Percentiles rank a stretch among this genome's conserved stretches.
phyloP scores from a whole-genome alignment of 2,113 vertebrate species.

The Phoxinus phoxinus region DNA sequence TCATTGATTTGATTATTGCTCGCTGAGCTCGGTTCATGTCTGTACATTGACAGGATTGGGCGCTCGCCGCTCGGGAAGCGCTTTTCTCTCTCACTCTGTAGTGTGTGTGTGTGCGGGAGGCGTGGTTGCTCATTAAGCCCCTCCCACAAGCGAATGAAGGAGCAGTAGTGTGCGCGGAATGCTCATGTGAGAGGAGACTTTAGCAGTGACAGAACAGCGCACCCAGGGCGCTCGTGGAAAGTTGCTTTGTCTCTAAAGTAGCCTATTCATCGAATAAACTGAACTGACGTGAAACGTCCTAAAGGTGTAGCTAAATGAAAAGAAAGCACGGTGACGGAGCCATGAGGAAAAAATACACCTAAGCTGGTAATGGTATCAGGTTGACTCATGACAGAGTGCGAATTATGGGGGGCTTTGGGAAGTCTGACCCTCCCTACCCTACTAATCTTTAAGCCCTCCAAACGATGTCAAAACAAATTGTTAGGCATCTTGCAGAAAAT shows the following conservation, averaged over 20 bases:
- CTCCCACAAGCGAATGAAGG: slow-evolving; percentile 54
- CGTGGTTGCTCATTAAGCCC: slow-evolving; percentile 34
- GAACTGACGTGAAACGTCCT: neutral
- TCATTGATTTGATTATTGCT: slow-evolving; percentile 52
- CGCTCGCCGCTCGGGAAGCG: slow-evolving; percentile 67
- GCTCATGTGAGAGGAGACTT: slow-evolving; percentile 16
- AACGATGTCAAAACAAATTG: neutral
- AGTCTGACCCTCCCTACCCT: neutral
- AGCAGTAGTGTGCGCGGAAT: slow-evolving; percentile 56
- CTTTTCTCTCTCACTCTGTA: slow-evolving; percentile 52
- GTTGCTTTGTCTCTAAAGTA: slow-evolving; percentile 27
- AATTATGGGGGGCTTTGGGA: neutral
- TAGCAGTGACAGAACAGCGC: neutral
- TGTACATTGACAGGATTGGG: slow-evolving; percentile 64
- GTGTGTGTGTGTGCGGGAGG: slow-evolving; percentile 53
- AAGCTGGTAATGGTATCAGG: neutral
- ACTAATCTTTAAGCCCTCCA: neutral
- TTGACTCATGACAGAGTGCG: neutral
- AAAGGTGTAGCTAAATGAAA: neutral
- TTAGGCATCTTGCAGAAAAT: neutral
- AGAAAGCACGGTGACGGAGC: neutral
- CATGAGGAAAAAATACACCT: neutral
- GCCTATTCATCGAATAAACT: neutral
- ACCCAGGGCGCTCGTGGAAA: neutral
- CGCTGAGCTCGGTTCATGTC: slow-evolving; percentile 68